Percentiles rank a stretch among this genome's conserved stretches.
Conservation (phyloP, 2,113 vertebrate genomes). For the Gavia stellata region DNA sequence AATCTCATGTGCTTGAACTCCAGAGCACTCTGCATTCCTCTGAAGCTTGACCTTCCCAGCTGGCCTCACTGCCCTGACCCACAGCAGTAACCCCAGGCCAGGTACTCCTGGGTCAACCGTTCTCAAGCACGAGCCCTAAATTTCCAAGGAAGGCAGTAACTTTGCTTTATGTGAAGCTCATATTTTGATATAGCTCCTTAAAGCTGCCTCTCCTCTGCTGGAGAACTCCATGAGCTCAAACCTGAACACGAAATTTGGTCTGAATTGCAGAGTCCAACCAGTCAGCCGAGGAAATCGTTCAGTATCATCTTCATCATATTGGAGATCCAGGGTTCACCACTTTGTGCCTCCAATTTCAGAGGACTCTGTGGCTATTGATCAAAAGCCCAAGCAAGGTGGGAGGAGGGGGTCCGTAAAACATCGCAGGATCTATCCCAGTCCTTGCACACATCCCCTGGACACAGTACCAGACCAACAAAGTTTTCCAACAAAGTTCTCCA, state of each 20-base stretch:
- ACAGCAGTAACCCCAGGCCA: not conserved
- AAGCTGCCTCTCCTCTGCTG: not conserved
- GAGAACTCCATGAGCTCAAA: not conserved
- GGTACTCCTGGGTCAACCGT: not conserved
- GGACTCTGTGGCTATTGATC: not conserved
- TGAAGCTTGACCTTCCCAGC: not conserved
- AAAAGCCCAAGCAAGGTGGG: not conserved
- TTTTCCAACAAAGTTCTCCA: not conserved
- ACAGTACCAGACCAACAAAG: fast-evolving
- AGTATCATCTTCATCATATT: fast-evolving
- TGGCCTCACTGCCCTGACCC: not conserved
- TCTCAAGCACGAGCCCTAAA: not conserved
- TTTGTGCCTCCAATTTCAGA: not conserved
- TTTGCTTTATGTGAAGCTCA: not conserved
- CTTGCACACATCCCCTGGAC: not conserved
- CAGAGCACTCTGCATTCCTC: not conserved
- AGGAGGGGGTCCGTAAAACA: not conserved
- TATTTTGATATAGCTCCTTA: not conserved
- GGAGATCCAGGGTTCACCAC: not conserved
- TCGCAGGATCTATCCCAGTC: not conserved
- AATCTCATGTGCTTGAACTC: not conserved
- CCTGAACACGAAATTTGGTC: not conserved
- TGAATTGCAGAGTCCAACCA: not conserved
- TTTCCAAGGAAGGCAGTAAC: not conserved
- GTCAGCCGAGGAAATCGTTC: not conserved